phyloP scores from a whole-genome alignment of 1,140 invertebrate species.

The Xylocopa sonorina region DNA sequence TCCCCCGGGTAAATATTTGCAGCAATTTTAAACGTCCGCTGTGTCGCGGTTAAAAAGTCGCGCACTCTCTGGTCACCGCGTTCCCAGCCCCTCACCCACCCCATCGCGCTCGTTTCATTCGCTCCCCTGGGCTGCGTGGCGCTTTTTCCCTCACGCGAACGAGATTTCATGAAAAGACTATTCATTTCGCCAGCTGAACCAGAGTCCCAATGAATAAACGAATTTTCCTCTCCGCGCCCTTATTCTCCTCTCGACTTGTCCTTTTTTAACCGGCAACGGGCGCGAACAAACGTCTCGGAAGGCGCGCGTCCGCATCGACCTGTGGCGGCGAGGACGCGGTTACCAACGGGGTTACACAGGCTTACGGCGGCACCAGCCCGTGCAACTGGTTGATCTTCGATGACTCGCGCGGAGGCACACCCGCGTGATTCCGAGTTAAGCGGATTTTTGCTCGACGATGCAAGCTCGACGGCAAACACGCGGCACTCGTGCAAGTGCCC shows the following conservation, averaged over 20 bases:
- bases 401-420: background rate
- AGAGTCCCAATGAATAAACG: conserved; percentile 14
- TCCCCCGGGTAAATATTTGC: background rate
- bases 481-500: conserved; percentile 13
- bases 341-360: background rate
- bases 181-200: background rate
- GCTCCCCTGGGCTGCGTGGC: background rate
- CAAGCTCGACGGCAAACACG: conserved; percentile 17
- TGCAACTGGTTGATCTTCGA: conserved; percentile 40
- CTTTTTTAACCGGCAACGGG: too few relatives aligned
- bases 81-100: too few relatives aligned
- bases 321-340: background rate
- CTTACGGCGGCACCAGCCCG: too few relatives aligned
- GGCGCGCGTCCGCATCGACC: too few relatives aligned
- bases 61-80: background rate
- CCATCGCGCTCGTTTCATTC: too few relatives aligned
- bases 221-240: conserved; percentile 7
- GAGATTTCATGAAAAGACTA: background rate
- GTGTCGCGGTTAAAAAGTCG: conserved; percentile 7
- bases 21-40: background rate
- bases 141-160: background rate
- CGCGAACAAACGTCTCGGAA: too few relatives aligned
- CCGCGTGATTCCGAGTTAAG: conserved; percentile 3
- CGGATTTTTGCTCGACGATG: conserved; percentile 12
- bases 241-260: background rate